These are phyloP conservation scores for Meriones psammophilus DNA, from an alignment of 2,797 vertebrate genomes.

Conservation along the genomic window DNA sequence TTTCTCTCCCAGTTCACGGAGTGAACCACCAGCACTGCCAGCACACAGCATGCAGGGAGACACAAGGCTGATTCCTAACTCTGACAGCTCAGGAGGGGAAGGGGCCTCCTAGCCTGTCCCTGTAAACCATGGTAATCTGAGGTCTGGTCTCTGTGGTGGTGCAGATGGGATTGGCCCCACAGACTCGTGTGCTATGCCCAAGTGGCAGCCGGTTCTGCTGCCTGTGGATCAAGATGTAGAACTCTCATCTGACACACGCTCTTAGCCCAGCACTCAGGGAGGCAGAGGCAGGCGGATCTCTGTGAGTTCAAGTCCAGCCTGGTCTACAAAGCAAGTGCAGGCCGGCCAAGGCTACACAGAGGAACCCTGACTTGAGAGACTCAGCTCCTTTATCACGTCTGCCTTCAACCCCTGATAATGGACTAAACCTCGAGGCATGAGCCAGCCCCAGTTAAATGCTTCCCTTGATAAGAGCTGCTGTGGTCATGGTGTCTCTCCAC, in stretches of 20 bases:
- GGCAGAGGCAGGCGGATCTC: too few species aligned
- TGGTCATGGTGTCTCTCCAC: not conserved
- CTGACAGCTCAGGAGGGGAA: not conserved
- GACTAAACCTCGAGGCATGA: not conserved
- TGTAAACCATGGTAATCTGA: not conserved
- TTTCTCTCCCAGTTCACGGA: constrained; percentile 78
- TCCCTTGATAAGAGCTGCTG: not conserved
- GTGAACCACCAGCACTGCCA: constrained; percentile 69
- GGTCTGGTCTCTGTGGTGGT: not conserved
- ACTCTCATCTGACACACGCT: not conserved
- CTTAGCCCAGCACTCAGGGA: too few species aligned
- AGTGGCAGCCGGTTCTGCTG: not conserved
- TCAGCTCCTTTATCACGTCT: not conserved
- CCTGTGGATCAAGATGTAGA: not conserved
- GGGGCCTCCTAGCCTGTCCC: not conserved
- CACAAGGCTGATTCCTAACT: not conserved
- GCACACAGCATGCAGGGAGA: not conserved
- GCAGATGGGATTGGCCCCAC: not conserved
- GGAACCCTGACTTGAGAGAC: too few species aligned
- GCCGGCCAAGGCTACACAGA: too few species aligned
- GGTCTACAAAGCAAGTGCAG: too few species aligned
- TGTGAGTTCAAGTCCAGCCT: too few species aligned
- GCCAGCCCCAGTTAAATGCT: not conserved
- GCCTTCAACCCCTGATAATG: not conserved
- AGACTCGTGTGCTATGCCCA: not conserved